Evolutionary conservation across 1,140 invertebrate genomes (phyloP), one percentile per base, ranked within the genome.

Genomic region (Thalassaphorura encarpata): DNA sequence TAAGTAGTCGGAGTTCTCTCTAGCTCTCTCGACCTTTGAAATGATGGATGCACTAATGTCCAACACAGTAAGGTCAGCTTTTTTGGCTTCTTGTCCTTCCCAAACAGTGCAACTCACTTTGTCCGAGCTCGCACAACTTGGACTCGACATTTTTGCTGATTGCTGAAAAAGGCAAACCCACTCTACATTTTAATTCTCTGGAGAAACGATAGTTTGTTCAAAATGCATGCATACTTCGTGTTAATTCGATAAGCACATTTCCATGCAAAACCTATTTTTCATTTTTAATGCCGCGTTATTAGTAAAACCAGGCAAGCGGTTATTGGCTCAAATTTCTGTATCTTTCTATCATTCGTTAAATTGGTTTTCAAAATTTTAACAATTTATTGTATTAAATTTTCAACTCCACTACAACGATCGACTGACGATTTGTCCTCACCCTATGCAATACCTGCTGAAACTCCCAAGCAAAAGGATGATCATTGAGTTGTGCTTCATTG

Each of bases 21-120:
- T 81, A 70, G 85, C 82, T 18, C 80, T 78, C 72, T 95, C 91
- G 2, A 94, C 91, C 68, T 82, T 83, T 67, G 78, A 73, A 56
- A 96, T 94, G 63, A 97, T 93, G 23, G 83, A 85, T 65, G 89
- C 92, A 68, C 89, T 92, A 60, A 97, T 94, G 70, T 97, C 92
- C 39, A 96, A 72, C 1, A 92, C 89, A 0, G 89, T 90, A 49
- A 97, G 75, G 68, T 95, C 89, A 0, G 87, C 88, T 71, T 95
- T 94, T 67, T 94, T 87, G 24, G 87, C 82, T 62, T 91, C 87
- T 18, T 82, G 78, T 42, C 80, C 78, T 69, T 94, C 88, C 90
- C 91, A 97, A 39, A 96, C 87, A 33, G 89, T 90, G 69, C 92
- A 96, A 61, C 87, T 93, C 51, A 93, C 89, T 73, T 83, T 81